Percentiles rank a stretch among this genome's conserved stretches.
Evolutionary conservation across 1,140 invertebrate species (phyloP).

Genomic region (Aplysia californica): DNA sequence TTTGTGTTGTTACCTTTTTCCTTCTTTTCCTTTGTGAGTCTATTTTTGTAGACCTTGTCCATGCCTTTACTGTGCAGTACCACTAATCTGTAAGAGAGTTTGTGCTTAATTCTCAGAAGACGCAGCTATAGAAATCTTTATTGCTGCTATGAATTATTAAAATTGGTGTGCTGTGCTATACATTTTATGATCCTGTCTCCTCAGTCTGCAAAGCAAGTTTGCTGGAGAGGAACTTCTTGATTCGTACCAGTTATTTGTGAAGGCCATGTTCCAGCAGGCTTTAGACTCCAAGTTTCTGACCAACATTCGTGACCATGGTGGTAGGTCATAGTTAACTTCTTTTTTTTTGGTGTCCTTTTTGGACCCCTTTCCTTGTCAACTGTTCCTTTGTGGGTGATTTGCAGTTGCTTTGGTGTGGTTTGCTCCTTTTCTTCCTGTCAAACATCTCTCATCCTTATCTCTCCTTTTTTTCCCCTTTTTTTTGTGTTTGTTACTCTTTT

Average conservation of each 20-base stretch:
- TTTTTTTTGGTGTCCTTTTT: not conserved
- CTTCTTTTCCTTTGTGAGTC: too few species aligned
- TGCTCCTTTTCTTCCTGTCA: too few species aligned
- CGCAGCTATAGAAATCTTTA: not conserved
- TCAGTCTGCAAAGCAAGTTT: slow-evolving; percentile 8
- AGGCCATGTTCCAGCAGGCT: slow-evolving; percentile 3
- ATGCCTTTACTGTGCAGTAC: not conserved
- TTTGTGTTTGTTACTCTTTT: too few species aligned
- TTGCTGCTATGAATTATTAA: not conserved
- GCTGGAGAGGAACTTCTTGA: not conserved
- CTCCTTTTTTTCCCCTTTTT: too few species aligned
- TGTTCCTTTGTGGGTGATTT: not conserved
- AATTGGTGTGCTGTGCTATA: not conserved
- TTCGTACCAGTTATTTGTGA: not conserved
- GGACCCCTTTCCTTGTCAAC: not conserved
- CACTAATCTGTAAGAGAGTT: not conserved
- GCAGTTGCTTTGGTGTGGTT: too few species aligned
- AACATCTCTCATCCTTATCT: too few species aligned
- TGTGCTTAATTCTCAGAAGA: not conserved
- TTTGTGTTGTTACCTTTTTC: too few species aligned
- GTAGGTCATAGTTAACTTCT: not conserved
- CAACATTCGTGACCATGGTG: not conserved
- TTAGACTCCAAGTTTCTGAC: slow-evolving; percentile 1
- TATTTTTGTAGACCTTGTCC: not conserved
- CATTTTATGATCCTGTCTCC: not conserved